A percentile compares a stretch with the other conserved stretches of the same genome.
Evolutionary conservation across 2,113 vertebrate genomes (phyloP).

Genomic region (Sciurus niger): DNA sequence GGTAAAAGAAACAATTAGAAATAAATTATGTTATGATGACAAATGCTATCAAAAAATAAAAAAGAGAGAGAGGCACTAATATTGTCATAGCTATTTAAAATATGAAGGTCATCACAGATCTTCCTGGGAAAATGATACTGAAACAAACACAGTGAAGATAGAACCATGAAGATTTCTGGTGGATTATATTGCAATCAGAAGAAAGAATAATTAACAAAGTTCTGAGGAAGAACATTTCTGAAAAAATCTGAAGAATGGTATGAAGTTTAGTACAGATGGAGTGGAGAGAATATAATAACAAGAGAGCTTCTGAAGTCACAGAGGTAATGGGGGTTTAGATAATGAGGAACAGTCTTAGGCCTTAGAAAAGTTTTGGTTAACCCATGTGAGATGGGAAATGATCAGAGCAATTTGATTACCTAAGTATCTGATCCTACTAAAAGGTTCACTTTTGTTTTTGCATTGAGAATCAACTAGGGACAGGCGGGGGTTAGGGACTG

Average conservation of each 20-base stretch:
- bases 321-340: too few relatives aligned
- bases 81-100: background rate
- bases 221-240: background rate
- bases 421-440: background rate
- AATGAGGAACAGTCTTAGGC: background rate
- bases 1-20: background rate
- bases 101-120: background rate
- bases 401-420: background rate
- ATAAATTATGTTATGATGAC: background rate
- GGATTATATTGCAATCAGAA: background rate
- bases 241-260: background rate
- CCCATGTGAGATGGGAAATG: background rate
- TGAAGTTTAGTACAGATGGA: background rate
- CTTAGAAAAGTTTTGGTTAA: background rate
- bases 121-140: background rate
- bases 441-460: background rate
- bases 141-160: background rate
- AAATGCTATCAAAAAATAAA: background rate
- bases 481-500: background rate
- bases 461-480: background rate
- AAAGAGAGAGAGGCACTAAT: background rate
- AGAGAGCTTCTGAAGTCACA: background rate
- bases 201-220: background rate
- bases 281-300: background rate
- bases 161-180: background rate